A percentile compares a stretch with the other conserved stretches of the same genome.
Evolutionary conservation across 2,113 vertebrate species (phyloP).

Genomic region (Antennarius striatus): DNA sequence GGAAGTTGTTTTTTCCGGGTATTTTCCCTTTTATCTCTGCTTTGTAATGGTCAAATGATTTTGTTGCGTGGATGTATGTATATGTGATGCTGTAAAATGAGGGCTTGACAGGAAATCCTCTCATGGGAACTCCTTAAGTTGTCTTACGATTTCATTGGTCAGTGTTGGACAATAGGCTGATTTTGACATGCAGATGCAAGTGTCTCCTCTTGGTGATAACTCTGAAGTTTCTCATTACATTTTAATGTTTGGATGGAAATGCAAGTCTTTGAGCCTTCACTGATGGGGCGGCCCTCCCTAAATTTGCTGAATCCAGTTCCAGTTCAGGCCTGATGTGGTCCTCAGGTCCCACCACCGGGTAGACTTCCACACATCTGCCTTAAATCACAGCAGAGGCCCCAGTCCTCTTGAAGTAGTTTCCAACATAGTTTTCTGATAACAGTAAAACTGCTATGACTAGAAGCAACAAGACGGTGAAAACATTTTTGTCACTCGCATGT

Average conservation of each 20-base stretch:
- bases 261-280: constrained; percentile 1
- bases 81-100: not conserved
- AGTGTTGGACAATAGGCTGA: not conserved
- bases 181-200: constrained; percentile 1
- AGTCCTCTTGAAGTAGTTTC: constrained; percentile 46
- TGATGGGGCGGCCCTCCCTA: constrained; percentile 20
- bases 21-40: constrained; percentile 39
- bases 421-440: constrained; percentile 56
- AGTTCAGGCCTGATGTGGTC: constrained; percentile 30
- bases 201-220: constrained; percentile 6
- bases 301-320: constrained; percentile 10
- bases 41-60: not conserved
- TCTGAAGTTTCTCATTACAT: constrained; percentile 5
- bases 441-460: constrained; percentile 49
- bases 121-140: constrained; percentile 20
- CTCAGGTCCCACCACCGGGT: constrained; percentile 27
- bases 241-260: too few species aligned
- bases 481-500: constrained; percentile 40
- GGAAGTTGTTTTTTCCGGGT: constrained; percentile 30
- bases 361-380: constrained; percentile 73
- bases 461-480: constrained; percentile 55
- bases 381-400: constrained; percentile 57
- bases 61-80: not conserved
- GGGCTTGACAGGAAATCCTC: not conserved
- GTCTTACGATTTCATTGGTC: not conserved